A percentile compares a stretch with the other conserved stretches of the same genome.
Evolutionary conservation across 2,797 vertebrate species (phyloP).

Genomic region (Poeciliopsis paucimaculata): DNA sequence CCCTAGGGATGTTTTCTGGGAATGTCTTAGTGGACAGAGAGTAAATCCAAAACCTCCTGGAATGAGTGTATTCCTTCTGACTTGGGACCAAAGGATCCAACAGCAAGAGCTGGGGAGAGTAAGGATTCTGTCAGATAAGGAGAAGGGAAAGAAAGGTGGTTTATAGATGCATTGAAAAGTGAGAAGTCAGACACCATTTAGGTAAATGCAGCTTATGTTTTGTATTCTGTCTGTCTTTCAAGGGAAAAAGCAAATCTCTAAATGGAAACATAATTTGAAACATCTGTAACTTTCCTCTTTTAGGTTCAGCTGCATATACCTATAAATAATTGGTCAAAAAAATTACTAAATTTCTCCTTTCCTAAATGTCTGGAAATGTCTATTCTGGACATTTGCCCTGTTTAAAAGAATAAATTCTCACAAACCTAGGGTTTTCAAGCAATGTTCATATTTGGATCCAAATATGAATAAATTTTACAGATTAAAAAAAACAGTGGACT

Average conservation of each 20-base stretch:
- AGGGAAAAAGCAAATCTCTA: not conserved
- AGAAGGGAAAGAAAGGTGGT: not conserved
- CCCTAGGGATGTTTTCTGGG: not conserved
- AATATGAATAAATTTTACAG: slow-evolving; percentile 23
- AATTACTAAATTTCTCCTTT: not conserved
- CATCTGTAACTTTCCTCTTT: not conserved
- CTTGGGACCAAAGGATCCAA: not conserved
- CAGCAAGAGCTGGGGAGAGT: not conserved
- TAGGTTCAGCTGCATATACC: not conserved
- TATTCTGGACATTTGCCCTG: not conserved
- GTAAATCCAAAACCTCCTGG: not conserved
- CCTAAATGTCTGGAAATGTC: not conserved
- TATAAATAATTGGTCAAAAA: not conserved
- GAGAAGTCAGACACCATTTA: not conserved
- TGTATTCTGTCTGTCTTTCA: not conserved
- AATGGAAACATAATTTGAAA: not conserved
- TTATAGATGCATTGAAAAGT: not conserved
- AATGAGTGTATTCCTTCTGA: not conserved
- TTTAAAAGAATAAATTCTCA: not conserved
- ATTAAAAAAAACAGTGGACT: slow-evolving; percentile 34
- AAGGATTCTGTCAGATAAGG: not conserved
- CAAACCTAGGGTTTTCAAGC: not conserved
- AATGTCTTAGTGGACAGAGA: not conserved
- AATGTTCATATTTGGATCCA: not conserved
- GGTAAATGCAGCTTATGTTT: not conserved